A percentile compares a stretch with the other conserved stretches of the same genome.
phyloP scores from a whole-genome alignment of 2,888 invertebrate genomes.

The Drosophila anceps region DNA sequence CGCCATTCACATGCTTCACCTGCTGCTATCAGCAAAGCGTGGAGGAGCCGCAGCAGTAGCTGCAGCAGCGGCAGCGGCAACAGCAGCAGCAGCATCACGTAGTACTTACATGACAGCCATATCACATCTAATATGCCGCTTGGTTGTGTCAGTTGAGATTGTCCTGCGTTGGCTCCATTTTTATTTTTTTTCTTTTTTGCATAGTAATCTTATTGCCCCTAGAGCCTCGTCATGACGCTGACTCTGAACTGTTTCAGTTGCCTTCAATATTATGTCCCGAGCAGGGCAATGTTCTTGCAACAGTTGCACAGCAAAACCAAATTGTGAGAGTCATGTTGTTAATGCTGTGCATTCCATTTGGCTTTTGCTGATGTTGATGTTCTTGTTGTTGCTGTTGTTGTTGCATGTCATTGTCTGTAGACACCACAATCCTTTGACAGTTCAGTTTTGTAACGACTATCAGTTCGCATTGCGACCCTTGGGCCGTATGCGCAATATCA shows the following conservation, averaged over 20 bases:
- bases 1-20: constrained; percentile 31
- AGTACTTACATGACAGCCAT: constrained; percentile 38
- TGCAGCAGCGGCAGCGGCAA: constrained; percentile 15
- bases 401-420: constrained; percentile 47
- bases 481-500: constrained; percentile 74
- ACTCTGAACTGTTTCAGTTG: constrained; percentile 26
- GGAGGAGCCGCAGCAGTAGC: constrained; percentile 26
- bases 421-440: constrained; percentile 51
- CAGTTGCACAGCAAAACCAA: constrained; percentile 8
- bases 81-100: constrained; percentile 52
- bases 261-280: constrained; percentile 38
- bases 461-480: constrained; percentile 42
- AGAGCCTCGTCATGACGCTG: constrained; percentile 44
- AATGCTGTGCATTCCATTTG: constrained; percentile 50
- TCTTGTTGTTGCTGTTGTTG: constrained; percentile 22
- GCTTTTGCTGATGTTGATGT: constrained; percentile 28
- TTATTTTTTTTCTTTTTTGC: constrained; percentile 26
- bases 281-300: constrained; percentile 35
- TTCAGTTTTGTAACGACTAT: constrained; percentile 36
- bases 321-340: constrained; percentile 75
- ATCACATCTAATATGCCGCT: constrained; percentile 66
- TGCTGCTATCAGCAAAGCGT: constrained; percentile 10
- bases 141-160: constrained; percentile 37
- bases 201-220: constrained; percentile 52
- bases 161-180: not conserved